Evolutionary conservation across 2,113 vertebrate genomes (phyloP), one percentile per base, ranked within the genome.

Genomic region (Calyptomena viridis): DNA sequence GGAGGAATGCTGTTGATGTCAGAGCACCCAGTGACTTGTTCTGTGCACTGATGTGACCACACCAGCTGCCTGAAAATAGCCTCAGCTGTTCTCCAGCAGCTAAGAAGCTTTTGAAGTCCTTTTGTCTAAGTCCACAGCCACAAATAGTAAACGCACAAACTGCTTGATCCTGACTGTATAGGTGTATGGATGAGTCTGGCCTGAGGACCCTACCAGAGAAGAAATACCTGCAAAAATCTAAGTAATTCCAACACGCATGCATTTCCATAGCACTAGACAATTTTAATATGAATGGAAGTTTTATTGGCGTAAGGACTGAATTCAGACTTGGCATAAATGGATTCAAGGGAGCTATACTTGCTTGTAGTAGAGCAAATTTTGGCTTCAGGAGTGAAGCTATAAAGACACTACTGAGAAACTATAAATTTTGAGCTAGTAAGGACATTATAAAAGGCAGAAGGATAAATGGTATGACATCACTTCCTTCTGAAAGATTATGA

Each of bases 221-320:
- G 40, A 85, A 89, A 91, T 66, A 73, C 50, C 39, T 71, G 66
- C 49, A 87, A 69, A 91, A 83, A 46, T 39, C 59, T 39, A 84
- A 73, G 64, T 90, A 94, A 90, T 93, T 94, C 55, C 60, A 80
- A 55, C 67, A 63, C 33, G 4, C 28, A 2, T 42, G 78, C 69
- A 50, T 77, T 76, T 77, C 67, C 75, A 88, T 27, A 24, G 55
- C 50, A 73, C 60, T 22, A 71, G 72, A 90, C 28, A n/a, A n/a
- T 78, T 90, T 77, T 89, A 89, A 78, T 94, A 84, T 47, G 84
- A 96, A 92, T 87, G 47, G 83, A 93, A 84, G 72, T 90, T 90
- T 93, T 92, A 92, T 69, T 95, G 84, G 91, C 78, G 66, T 58
- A 80, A 62, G 76, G 37, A 30, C 42, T 93, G 60, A 90, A 86